Evolutionary conservation across 2,888 invertebrate species (phyloP), one percentile per base, ranked within the genome.

Genomic region (Epicampocera succincta): DNA sequence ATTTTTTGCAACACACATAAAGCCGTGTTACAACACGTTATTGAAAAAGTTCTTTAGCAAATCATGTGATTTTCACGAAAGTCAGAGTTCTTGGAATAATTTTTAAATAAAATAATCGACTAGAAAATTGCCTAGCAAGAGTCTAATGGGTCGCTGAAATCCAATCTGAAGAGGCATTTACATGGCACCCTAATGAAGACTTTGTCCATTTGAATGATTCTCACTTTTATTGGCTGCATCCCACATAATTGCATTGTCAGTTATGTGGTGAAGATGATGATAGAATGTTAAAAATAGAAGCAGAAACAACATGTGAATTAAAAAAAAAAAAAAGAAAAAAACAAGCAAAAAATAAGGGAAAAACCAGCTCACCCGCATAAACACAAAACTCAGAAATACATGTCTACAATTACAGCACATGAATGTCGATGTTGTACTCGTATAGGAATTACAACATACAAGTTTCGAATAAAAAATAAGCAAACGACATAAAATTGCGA

Each of bases 181-280:
- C n/a, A n/a, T 8, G 8, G 33, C 5, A 33, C 33, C 33, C 33
- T 33, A 33, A 33, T 33, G 8, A 33, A 33, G 15, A 5, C n/a
- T n/a, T 44, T n/a, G 29, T 15, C n/a, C 52, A 38, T 29, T 17
- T 11, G 11, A 42, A 17, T n/a, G 17, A 19, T 19, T 73, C 42
- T 56, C 40, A 63, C 60, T 74, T 38, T 69, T 74, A 74, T 69
- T 69, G 74, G 69, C 63, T 80, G 56, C 9, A 69, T 56, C 54
- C 42, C 63, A 48, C 73, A 74, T 56, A 79, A 74, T 74, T 74
- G 25, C 40, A 68, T 42, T 73, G 61, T 42, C 61, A 56, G 38
- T 73, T 68, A 15, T 63, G 54, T 65, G 68, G 61, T 40, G 21
- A 12, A 38, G 19, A 25, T 74, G 44, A 61, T 65, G 50, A 71